These are phyloP conservation scores for Crotalus viridis DNA, from an alignment of 2,113 vertebrate genomes.

Conservation along the genomic window DNA sequence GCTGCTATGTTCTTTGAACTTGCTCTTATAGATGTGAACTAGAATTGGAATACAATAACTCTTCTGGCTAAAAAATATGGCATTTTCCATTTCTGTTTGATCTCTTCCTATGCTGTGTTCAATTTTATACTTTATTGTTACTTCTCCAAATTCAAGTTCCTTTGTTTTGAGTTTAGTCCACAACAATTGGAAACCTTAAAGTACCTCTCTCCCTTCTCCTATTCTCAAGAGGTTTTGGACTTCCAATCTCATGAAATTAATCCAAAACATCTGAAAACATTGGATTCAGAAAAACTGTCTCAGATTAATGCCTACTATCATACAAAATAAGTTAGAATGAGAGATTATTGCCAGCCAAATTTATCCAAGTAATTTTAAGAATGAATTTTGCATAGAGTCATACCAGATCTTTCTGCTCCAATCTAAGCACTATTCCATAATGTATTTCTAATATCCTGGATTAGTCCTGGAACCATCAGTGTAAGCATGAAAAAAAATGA, in stretches of 20 bases:
- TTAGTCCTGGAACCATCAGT: not conserved
- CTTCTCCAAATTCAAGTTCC: not conserved
- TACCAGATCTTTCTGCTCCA: not conserved
- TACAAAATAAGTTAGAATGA: not conserved
- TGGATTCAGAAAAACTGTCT: not conserved
- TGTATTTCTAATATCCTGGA: not conserved
- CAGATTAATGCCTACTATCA: not conserved
- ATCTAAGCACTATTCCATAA: not conserved
- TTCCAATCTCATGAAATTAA: not conserved
- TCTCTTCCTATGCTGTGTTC: not conserved
- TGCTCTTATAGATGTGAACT: not conserved
- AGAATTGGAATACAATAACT: not conserved
- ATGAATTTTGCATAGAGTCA: not conserved
- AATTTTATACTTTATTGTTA: no score
- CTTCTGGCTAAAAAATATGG: not conserved
- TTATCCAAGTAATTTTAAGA: not conserved
- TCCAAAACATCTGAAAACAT: not conserved
- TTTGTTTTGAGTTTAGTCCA: not conserved
- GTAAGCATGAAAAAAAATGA: not conserved
- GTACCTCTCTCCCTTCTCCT: not conserved
- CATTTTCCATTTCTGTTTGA: not conserved
- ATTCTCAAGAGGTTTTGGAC: not conserved
- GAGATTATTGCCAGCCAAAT: not conserved
- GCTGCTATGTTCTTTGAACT: not conserved
- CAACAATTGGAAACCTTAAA: not conserved